Base-by-base conservation (phyloP, 2,888 invertebrate genomes). In the Aleiodes alternator region DNA sequence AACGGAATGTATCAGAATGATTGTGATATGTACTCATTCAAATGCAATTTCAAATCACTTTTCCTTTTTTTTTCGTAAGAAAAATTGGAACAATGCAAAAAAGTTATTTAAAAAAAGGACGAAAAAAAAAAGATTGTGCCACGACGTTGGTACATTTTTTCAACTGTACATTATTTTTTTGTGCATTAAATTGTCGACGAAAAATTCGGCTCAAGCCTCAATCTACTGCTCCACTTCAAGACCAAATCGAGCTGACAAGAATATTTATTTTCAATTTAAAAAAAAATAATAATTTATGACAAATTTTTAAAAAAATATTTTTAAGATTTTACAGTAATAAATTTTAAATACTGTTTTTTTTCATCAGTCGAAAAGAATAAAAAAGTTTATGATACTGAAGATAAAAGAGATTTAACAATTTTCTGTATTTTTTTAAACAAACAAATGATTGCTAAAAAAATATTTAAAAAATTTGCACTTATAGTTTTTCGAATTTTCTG, bases 81-180 rank as follows among this genome's bases (percentile, higher is more conserved):
- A 55, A 55, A 55, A 55, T 6, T n/a, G 55, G 3, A 6, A 55
- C 6, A n/a, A 55, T n/a, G 55, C 3, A 8, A 55, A 55, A 23
- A n/a, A 16, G 3, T 55, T 55, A 55, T n/a, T 55, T 53, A 14
- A 53, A 53, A 53, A 14, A 53, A n/a, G n/a, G n/a, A 53, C 9
- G 4, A 53, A 38, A 34, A 34, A 64, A 64, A 72, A 56, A 72
- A 79, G 66, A 57, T 75, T 61, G 66, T 76, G 79, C 76, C 79
- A 80, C 80, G 79, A 76, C 73, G 72, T 76, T 79, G 79, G 75
- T 68, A 31, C 23, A 23, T 23, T 23, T 23, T 23, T 23, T 23
- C 23, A 72, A 73, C 77, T 77, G 74, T 71, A 76, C 74, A 76
- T 76, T 73, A 23, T 76, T 72, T 34, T 55, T 72, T 57, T 76